Conservation (phyloP, 2,113 vertebrate genomes). For the Vidua macroura region DNA sequence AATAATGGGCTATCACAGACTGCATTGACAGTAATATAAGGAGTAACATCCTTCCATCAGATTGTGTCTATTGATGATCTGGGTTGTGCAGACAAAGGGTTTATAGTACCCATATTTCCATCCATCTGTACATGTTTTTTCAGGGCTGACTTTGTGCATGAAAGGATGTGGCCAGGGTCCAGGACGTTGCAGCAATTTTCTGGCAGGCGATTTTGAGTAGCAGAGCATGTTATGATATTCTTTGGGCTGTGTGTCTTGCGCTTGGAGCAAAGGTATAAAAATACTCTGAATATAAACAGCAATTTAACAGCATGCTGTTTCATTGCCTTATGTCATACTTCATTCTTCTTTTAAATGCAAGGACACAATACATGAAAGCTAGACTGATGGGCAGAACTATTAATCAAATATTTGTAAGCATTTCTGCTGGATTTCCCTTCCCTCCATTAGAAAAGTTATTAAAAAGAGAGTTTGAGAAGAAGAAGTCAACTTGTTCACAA, state of each 20-base stretch:
- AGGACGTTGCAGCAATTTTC: not conserved
- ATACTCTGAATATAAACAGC: not conserved
- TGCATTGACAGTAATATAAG: not conserved
- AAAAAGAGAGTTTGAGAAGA: not conserved
- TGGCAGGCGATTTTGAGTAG: not conserved
- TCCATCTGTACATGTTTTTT: not conserved
- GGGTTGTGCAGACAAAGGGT: not conserved
- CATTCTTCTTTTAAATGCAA: not conserved
- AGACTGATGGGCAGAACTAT: not conserved
- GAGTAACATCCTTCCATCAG: not conserved
- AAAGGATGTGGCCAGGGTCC: not conserved
- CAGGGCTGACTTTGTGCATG: not conserved
- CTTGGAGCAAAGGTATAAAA: not conserved
- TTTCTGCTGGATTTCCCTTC: not conserved
- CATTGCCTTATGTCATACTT: not conserved
- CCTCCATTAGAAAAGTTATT: not conserved
- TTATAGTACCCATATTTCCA: not conserved
- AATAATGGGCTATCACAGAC: not conserved
- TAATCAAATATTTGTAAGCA: not conserved
- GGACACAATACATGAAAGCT: not conserved
- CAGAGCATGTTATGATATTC: not conserved
- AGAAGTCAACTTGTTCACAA: not conserved
- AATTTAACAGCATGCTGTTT: not conserved
- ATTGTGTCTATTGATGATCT: not conserved
- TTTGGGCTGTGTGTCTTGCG: not conserved